Evolutionary conservation across 1,140 invertebrate genomes (phyloP), one percentile per base, ranked within the genome.

Genomic region (Bilobella aurantiaca): DNA sequence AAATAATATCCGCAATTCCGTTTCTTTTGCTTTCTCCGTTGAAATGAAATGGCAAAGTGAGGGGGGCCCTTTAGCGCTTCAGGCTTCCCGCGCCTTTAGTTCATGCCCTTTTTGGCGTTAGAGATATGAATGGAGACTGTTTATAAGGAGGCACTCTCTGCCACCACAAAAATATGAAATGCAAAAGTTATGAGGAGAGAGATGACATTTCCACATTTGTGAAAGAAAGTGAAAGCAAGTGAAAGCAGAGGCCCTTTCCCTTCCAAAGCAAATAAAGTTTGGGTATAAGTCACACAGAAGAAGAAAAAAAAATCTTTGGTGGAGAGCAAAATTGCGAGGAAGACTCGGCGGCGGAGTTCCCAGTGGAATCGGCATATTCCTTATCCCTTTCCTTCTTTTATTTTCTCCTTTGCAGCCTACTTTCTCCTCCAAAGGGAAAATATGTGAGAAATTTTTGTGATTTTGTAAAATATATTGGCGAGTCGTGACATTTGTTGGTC

Each of bases 401-500:
- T n/a, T n/a, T n/a, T n/a, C n/a, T n/a, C n/a, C n/a, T n/a, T n/a
- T n/a, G n/a, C n/a, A n/a, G n/a, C n/a, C n/a, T n/a, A n/a, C n/a
- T n/a, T n/a, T n/a, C n/a, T n/a, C n/a, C n/a, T n/a, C n/a, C n/a
- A 5, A 5, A 18, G 12, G 25, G 25, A 53, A 53, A 53, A 53
- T 53, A 53, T 53, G 49, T 2, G 63, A 59, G 23, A 53, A 66
- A 66, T 61, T 61, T 66, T 61, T 66, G 58, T 37, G 64, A 66
- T 63, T 63, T 67, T 58, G 18, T 42, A 68, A n/a, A 62, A 68
- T 65, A 68, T 61, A 62, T 65, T 21, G 59, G 63, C 57, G 25
- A 65, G 59, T 63, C 67, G 67, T 69, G 67, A 69, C 67, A 62
- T 60, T 69, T 34, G 58, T 23, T 63, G 64, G 67, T 62, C 59